Evolutionary conservation across 2,797 vertebrate genomes (phyloP), one percentile per base, ranked within the genome.

Genomic region (Remorina albescens): DNA sequence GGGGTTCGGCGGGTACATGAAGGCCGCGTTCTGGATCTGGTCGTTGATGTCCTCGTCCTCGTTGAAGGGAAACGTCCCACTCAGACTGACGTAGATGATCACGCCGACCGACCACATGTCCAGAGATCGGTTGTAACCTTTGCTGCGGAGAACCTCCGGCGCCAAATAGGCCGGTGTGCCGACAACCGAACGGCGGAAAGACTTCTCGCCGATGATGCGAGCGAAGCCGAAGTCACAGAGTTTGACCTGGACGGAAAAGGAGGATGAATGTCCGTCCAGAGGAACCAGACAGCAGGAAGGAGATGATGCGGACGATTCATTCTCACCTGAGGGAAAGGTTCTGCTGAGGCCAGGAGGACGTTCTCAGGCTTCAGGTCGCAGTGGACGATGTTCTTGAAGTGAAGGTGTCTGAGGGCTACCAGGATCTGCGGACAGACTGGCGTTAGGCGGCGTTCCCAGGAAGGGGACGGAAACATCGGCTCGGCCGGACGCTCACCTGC

Each of bases 31-130:
- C 93, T 98, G 97, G 88, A 98, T 98, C 92, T 98, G 97, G 79
- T 98, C 96, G 26, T 97, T 96, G 88, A 98, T 96, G 87, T 98
- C 97, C 88, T 98, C 97, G 67, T 98, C 97, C 78, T 98, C 97
- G 42, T 98, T 98, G 84, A 98, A 98, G 15, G 97, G 97, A 79
- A 98, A 98, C 3, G 97, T 98, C 57, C 97, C 97, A 61, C 97
- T 98, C 78, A 98, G 95, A 89, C 97, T 98, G 67, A 98, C 97
- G 7, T 98, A 98, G 86, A 98, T 91, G 56, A 98, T 98, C 34
- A 98, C 97, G 8, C 97, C 97, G 1, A 98, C 97, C 0, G 97
- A 98, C 97, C 97, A 98, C 97, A 98, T 98, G 90, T 98, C 97
- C 53, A 98, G 90, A 0, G 97, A 98, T 19, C 97, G 96, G 91